Evolutionary conservation across 2,797 vertebrate species (phyloP), one percentile per base, ranked within the genome.

Genomic region (Cossypha niveicapilla): DNA sequence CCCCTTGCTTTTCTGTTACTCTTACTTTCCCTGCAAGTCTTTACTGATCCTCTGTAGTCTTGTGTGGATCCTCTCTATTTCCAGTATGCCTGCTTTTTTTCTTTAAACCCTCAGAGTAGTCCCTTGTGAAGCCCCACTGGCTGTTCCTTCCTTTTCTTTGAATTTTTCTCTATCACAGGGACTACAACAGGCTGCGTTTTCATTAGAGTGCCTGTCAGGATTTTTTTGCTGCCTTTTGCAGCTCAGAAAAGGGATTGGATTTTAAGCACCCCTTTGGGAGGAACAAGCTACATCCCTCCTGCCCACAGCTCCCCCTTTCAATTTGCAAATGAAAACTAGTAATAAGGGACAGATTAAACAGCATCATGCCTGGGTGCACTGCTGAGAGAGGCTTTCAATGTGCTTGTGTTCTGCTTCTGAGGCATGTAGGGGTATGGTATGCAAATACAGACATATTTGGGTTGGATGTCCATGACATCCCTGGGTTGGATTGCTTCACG

Each of bases 1-100:
- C 73, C 47, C 39, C n/a, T 68, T 96, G 60, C 65, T 96, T 94
- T 96, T 68, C 92, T 80, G 35, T 90, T 95, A 18, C 88, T 95
- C 86, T 94, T 65, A 94, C 48, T 95, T 91, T 90, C 68, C 17
- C 41, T 87, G 32, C 21, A 88, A 95, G 45, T 71, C 37, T 93
- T 93, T 83, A 85, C 88, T 74, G 75, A 77, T 93, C 79, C 93
- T 95, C 92, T 81, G 45, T 74, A 89, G 78, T 81, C 53, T 84
- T 92, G 47, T 67, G 84, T 86, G 73, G 48, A 92, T 94, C 65
- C 91, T 75, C 74, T 67, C 71, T 42, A 77, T 70, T 93, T 93
- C 85, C 70, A 80, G 25, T 56, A 22, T 23, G 68, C 66, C 19
- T 0, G 0, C 10, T 79, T 75, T 65, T 66, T 75, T 53, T 19